Conservation (phyloP, 2,797 vertebrate species). For the Acanthiza pusilla region DNA sequence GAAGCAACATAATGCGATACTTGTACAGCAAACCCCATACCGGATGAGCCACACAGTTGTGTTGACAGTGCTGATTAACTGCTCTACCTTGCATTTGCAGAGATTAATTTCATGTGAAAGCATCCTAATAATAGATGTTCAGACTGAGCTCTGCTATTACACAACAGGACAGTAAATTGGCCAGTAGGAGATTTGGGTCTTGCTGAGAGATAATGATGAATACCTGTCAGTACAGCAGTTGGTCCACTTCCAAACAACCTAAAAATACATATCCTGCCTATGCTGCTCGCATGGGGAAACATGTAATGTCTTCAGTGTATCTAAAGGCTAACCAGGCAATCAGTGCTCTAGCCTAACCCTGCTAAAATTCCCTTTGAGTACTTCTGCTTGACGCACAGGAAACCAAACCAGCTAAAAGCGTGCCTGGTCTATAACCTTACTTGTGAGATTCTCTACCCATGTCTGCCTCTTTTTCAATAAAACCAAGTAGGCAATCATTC, state of each 20-base stretch:
- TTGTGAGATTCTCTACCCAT: background rate
- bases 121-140: conserved; percentile 28
- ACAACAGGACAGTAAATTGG: conserved; percentile 27
- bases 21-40: background rate
- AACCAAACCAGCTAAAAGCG: background rate
- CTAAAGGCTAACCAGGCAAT: background rate
- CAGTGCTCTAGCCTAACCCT: background rate
- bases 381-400: background rate
- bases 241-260: background rate
- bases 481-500: background rate
- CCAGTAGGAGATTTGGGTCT: background rate
- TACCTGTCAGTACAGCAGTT: background rate
- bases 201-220: conserved; percentile 3
- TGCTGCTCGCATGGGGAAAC: background rate
- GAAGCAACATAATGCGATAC: background rate
- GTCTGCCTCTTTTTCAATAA: background rate
- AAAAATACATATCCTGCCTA: background rate
- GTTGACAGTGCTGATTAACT: conserved; percentile 14
- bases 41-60: background rate
- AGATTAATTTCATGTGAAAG: conserved; percentile 35
- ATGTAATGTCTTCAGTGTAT: accelerated
- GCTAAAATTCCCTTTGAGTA: background rate
- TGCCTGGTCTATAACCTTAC: background rate
- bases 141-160: background rate
- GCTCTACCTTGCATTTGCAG: conserved; percentile 1